Evolutionary conservation across 2,113 vertebrate species (phyloP).

Genomic region (Arenaria interpres): DNA sequence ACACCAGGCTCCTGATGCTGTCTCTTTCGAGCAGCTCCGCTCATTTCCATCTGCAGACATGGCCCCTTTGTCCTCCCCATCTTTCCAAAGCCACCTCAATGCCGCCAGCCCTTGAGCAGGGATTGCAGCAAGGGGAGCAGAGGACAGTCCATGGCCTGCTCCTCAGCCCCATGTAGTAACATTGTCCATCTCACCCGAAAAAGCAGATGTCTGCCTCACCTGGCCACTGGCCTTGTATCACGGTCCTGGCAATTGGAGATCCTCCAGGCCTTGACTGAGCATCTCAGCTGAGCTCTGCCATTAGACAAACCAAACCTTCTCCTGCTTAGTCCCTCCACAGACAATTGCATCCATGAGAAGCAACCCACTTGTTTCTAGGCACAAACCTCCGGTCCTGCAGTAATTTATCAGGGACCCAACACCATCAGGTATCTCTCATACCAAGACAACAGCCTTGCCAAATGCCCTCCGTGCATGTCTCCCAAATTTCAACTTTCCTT

Average conservation of each 20-base stretch:
- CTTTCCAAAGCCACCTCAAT: background rate
- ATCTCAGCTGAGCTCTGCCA: background rate
- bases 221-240: no score
- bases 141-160: accelerated
- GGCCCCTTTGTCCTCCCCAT: no score
- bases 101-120: background rate
- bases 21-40: accelerated
- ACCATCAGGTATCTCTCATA: background rate
- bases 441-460: background rate
- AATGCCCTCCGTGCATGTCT: background rate
- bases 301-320: background rate
- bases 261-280: background rate
- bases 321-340: background rate
- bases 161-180: accelerated
- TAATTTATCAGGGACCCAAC: accelerated
- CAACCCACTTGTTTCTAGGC: background rate
- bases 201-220: background rate
- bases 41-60: accelerated
- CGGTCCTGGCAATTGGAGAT: background rate
- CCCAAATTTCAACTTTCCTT: background rate
- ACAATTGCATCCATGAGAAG: background rate
- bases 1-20: background rate
- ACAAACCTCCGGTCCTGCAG: background rate
- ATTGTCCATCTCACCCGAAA: background rate
- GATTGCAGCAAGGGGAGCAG: background rate